phyloP scores from a whole-genome alignment of 2,113 vertebrate species.

The Colinus virginianus region DNA sequence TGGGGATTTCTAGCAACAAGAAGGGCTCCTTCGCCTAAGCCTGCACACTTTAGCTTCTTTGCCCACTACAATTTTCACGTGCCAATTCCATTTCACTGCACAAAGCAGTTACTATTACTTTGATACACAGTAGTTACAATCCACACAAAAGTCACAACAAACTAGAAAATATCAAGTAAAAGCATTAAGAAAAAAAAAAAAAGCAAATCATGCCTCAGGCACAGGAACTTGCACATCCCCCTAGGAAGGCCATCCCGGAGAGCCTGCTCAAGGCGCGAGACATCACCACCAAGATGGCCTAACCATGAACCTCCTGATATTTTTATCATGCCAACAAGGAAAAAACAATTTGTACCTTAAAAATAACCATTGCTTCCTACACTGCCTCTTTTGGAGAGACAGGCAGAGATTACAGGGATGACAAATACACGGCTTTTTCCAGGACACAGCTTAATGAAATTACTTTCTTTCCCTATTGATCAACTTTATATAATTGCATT shows the following conservation, averaged over 20 bases:
- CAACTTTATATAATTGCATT: constrained; percentile 3
- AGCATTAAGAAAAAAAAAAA: neutral
- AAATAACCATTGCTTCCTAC: neutral
- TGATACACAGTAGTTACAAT: neutral
- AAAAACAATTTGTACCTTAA: constrained; percentile 3
- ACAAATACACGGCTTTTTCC: neutral
- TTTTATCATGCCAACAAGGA: neutral
- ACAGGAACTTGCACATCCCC: neutral
- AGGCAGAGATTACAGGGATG: neutral
- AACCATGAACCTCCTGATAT: neutral
- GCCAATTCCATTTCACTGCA: neutral
- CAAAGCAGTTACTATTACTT: neutral
- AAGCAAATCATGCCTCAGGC: neutral
- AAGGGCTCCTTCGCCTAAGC: neutral
- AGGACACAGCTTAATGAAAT: neutral
- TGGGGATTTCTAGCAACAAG: neutral
- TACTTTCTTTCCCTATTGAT: constrained; percentile 26
- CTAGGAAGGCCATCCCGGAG: neutral
- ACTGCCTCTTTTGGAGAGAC: neutral
- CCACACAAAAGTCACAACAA: neutral
- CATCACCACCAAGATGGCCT: neutral
- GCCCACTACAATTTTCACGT: neutral
- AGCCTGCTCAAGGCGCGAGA: neutral
- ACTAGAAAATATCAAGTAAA: neutral
- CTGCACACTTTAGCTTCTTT: neutral